A percentile compares a stretch with the other conserved stretches of the same genome.
Evolutionary conservation across 2,888 invertebrate genomes (phyloP).

Genomic region (Gandaritis pyraliata): DNA sequence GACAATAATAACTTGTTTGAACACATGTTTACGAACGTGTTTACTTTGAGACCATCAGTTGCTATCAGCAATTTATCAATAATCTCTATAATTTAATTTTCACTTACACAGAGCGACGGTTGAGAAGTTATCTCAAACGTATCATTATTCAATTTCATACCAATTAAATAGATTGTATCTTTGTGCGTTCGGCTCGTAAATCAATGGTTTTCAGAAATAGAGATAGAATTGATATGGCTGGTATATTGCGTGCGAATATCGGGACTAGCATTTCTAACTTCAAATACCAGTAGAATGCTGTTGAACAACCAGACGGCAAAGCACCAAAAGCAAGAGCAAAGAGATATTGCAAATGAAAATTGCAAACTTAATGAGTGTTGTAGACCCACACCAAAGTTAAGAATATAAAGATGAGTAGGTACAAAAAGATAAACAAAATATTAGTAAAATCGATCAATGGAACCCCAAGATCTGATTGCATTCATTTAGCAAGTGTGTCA

Average conservation of each 20-base stretch:
- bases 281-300: slow-evolving; percentile 23
- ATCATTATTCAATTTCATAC: slow-evolving; percentile 57
- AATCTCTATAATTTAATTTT: slow-evolving; percentile 38
- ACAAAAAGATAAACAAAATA: background rate
- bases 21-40: slow-evolving; percentile 33
- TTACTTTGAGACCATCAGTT: slow-evolving; percentile 31
- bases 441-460: slow-evolving; percentile 11
- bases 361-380: too few relatives aligned
- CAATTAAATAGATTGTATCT: slow-evolving; percentile 58
- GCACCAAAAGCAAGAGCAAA: background rate
- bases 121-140: slow-evolving; percentile 50
- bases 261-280: slow-evolving; percentile 35
- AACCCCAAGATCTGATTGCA: slow-evolving; percentile 11
- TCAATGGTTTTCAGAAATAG: slow-evolving; percentile 46
- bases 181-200: slow-evolving; percentile 51
- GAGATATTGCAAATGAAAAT: background rate
- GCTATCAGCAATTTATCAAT: slow-evolving; percentile 43
- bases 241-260: slow-evolving; percentile 39
- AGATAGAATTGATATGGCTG: slow-evolving; percentile 46
- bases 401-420: background rate
- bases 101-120: slow-evolving; percentile 45
- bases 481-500: slow-evolving; percentile 54
- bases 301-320: slow-evolving; percentile 6
- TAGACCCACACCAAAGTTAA: too few relatives aligned
- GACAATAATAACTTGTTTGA: slow-evolving; percentile 29